Conservation (phyloP, 2,888 invertebrate species). For the Chydorus sphaericus region DNA sequence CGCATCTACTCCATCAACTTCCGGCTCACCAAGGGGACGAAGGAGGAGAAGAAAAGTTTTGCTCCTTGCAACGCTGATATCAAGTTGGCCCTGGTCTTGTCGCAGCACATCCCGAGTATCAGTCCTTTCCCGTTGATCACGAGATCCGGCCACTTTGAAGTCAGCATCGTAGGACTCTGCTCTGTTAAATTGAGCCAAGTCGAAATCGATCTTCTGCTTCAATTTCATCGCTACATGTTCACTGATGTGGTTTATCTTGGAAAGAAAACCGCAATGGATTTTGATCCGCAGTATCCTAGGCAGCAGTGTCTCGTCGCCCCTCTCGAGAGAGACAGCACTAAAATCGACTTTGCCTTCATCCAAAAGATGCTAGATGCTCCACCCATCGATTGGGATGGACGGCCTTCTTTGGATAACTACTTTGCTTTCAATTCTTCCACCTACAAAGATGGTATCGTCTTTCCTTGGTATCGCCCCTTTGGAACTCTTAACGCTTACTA, state of each 20-base stretch:
- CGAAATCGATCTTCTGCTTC: neutral
- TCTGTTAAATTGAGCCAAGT: neutral
- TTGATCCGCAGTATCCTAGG: neutral
- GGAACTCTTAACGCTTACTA: neutral
- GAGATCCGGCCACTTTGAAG: neutral
- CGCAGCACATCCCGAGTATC: neutral
- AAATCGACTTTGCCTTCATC: neutral
- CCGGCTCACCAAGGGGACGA: neutral
- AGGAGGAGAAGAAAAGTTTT: neutral
- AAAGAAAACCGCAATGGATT: neutral
- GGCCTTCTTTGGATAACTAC: neutral
- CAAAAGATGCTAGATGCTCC: neutral
- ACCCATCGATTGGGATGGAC: neutral
- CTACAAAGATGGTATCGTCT: neutral
- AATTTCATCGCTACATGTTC: constrained; percentile 1
- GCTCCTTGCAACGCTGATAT: neutral
- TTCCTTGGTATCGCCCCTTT: neutral
- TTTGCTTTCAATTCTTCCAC: neutral
- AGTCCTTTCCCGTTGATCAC: neutral
- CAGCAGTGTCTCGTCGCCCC: neutral
- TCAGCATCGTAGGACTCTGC: neutral
- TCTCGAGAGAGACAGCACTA: neutral
- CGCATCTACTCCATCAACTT: neutral
- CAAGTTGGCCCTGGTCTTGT: neutral
- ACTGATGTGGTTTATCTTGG: neutral